Evolutionary conservation across 2,797 vertebrate genomes (phyloP).

Genomic region (Chiroxiphia lanceolata): DNA sequence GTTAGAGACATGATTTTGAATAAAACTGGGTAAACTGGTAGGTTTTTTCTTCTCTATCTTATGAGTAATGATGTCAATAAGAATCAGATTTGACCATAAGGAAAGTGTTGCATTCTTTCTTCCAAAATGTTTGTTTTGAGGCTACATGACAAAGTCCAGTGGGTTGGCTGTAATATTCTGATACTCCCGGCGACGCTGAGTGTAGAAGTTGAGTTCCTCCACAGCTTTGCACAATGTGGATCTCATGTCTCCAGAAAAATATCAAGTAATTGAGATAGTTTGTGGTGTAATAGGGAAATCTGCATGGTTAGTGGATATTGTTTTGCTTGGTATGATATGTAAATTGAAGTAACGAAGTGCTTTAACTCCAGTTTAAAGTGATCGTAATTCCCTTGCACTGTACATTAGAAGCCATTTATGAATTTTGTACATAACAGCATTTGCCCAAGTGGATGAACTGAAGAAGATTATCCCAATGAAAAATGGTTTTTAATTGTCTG

Average conservation of each 20-base stretch:
- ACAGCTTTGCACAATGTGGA: background rate
- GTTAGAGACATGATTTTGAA: background rate
- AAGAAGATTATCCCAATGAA: background rate
- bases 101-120: background rate
- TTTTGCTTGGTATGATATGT: background rate
- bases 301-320: background rate
- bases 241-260: background rate
- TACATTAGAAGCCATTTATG: background rate
- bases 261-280: background rate
- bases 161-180: background rate
- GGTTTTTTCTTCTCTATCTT: background rate
- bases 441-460: background rate
- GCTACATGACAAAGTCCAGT: background rate
- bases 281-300: background rate
- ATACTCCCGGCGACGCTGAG: background rate
- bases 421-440: background rate
- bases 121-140: background rate
- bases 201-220: background rate
- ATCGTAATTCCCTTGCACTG: background rate
- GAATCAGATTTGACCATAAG: background rate
- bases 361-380: background rate
- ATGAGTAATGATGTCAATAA: background rate
- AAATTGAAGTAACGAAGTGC: background rate
- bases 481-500: background rate
- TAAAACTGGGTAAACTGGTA: background rate